Evolutionary conservation across 2,113 vertebrate species (phyloP).

Genomic region (Diphyllodes magnificus): DNA sequence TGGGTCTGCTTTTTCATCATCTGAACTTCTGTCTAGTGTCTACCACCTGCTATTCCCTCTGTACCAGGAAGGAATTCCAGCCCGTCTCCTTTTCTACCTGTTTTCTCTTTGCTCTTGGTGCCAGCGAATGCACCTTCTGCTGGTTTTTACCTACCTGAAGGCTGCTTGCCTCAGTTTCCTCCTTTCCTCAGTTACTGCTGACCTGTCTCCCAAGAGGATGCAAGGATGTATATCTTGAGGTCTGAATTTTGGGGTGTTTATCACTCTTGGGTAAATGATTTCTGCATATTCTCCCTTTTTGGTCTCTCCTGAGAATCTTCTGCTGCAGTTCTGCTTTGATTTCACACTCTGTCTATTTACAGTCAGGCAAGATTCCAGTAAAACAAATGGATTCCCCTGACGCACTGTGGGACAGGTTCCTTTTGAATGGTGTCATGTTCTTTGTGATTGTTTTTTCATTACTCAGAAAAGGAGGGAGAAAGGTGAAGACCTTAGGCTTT

Average conservation of each 20-base stretch:
- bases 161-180: background rate
- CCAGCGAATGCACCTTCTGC: background rate
- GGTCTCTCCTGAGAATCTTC: background rate
- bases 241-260: background rate
- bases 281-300: background rate
- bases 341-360: constrained; percentile 60
- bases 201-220: background rate
- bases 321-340: constrained; percentile 55
- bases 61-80: background rate
- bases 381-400: constrained; percentile 15
- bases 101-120: background rate
- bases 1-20: background rate
- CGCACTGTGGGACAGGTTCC: background rate
- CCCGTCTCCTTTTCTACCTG: background rate
- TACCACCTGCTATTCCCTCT: constrained; percentile 38
- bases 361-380: constrained; percentile 7
- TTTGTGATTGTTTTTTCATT: constrained; percentile 5
- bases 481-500: constrained; percentile 38
- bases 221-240: background rate
- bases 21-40: background rate
- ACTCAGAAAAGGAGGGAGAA: constrained; percentile 4
- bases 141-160: background rate
- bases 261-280: background rate
- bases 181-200: background rate
- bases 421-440: constrained; percentile 20